A percentile compares a stretch with the other conserved stretches of the same genome.
Conservation (phyloP, 2,797 vertebrate species). For the Eurystomus glaucurus region DNA sequence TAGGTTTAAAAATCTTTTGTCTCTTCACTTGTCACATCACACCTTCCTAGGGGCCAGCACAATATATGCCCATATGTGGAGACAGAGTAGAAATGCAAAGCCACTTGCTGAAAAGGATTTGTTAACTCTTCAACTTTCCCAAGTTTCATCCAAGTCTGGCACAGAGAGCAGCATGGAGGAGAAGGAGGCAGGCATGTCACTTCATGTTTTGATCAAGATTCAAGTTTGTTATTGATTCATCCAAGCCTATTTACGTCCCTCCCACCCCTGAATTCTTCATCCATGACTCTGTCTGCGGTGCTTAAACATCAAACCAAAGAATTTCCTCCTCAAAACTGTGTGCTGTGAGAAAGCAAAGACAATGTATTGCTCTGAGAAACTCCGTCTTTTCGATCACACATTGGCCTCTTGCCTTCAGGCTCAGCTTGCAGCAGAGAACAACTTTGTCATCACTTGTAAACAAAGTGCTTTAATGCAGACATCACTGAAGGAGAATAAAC, state of each 20-base stretch:
- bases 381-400: background rate
- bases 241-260: slow-evolving; percentile 9
- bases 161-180: background rate
- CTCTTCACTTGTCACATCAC: background rate
- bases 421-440: slow-evolving; percentile 39
- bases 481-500: background rate
- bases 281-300: background rate
- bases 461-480: background rate
- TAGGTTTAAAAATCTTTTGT: background rate
- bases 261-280: slow-evolving; percentile 25
- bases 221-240: slow-evolving; percentile 48
- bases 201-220: slow-evolving; percentile 49
- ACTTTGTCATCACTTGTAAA: slow-evolving; percentile 57
- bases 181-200: slow-evolving; percentile 20
- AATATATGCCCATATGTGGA: background rate
- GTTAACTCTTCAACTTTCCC: background rate
- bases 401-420: slow-evolving; percentile 41
- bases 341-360: slow-evolving; percentile 14
- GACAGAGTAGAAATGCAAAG: background rate
- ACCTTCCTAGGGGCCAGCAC: background rate
- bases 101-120: background rate
- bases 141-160: background rate
- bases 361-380: background rate
- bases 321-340: background rate
- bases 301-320: slow-evolving; percentile 17